Evolutionary conservation across 2,113 vertebrate genomes (phyloP).

Genomic region (Jaculus jaculus): DNA sequence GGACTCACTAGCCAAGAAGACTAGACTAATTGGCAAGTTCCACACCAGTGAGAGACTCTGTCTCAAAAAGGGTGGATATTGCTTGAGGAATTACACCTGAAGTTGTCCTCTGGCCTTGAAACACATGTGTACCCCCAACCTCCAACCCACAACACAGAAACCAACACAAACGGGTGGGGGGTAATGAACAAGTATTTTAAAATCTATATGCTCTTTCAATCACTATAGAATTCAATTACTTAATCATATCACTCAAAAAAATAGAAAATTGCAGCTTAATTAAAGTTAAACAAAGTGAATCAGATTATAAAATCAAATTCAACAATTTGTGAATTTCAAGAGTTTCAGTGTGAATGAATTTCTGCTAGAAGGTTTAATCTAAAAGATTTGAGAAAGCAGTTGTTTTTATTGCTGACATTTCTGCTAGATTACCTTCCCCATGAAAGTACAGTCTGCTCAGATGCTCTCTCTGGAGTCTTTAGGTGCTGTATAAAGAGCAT

Average conservation of each 20-base stretch:
- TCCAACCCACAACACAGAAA: too few relatives aligned
- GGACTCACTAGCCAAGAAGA: too few relatives aligned
- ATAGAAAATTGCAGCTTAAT: slow-evolving; percentile 4
- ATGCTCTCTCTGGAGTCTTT: slow-evolving; percentile 57
- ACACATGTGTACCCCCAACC: too few relatives aligned
- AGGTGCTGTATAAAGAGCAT: slow-evolving; percentile 49
- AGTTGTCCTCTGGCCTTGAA: too few relatives aligned
- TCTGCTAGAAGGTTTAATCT: slow-evolving; percentile 33
- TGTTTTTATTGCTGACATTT: slow-evolving; percentile 61
- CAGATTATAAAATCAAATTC: neutral
- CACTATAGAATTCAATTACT: neutral
- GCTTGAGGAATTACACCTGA: too few relatives aligned
- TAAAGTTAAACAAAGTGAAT: neutral
- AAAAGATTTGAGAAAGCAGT: slow-evolving; percentile 33
- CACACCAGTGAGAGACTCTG: too few relatives aligned
- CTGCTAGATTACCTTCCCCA: slow-evolving; percentile 54
- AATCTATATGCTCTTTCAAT: neutral
- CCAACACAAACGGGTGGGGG: neutral
- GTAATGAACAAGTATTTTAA: too few relatives aligned
- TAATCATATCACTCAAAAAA: neutral
- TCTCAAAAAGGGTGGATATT: too few relatives aligned
- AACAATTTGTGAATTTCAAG: neutral
- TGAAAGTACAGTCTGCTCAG: slow-evolving; percentile 34
- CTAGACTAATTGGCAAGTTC: too few relatives aligned
- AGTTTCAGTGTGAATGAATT: slow-evolving; percentile 19